Base-by-base conservation (phyloP, 2,113 vertebrate species). In the Ceyx cyanopectus region DNA sequence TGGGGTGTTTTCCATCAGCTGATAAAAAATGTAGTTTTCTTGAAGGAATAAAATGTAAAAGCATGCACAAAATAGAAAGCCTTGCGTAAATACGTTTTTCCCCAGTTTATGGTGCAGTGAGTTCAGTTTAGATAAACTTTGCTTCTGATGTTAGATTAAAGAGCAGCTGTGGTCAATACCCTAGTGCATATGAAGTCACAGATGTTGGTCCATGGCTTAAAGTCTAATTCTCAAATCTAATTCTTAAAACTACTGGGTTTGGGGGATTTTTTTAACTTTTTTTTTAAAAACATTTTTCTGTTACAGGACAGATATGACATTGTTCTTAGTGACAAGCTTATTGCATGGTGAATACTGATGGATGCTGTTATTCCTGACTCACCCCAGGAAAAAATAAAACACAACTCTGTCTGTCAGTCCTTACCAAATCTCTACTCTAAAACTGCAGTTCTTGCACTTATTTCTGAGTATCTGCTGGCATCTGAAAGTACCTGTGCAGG, bases 1-100 rank as follows among this genome's bases (percentile, higher is more conserved):
- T 82, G 46, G 43, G 30, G 37, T 94, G 43, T 90, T 94, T 95
- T 90, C 83, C 43, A 61, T 63, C 87, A 90, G 11, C 40, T 90
- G 29, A 23, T 56, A 62, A 43, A 43, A 78, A 86, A 86, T 21
- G n/a, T 79, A 63, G 30, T 86, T 69, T 81, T 78, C 51, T 40
- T 29, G 7, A 15, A 61, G 26, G 18, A 90, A 70, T 76, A 74
- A 93, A 83, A 70, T 30, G 20, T 32, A 48, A 70, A 83, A 90
- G 11, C 12, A 48, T 32, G 22, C 19, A 75, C 21, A 72, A 78
- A 86, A 13, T 27, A 84, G 40, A 78, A 94, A 68, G 60, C 45
- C 50, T 91, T 78, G 50, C 29, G 24, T 77, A 90, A 95, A 77
- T 34, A 37, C 6, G 20, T 60, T 91, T 90, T 94, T 6, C 57